Percentiles rank a stretch among this genome's conserved stretches.
Conservation (phyloP, 2,888 invertebrate genomes). For the Rhingia campestris region DNA sequence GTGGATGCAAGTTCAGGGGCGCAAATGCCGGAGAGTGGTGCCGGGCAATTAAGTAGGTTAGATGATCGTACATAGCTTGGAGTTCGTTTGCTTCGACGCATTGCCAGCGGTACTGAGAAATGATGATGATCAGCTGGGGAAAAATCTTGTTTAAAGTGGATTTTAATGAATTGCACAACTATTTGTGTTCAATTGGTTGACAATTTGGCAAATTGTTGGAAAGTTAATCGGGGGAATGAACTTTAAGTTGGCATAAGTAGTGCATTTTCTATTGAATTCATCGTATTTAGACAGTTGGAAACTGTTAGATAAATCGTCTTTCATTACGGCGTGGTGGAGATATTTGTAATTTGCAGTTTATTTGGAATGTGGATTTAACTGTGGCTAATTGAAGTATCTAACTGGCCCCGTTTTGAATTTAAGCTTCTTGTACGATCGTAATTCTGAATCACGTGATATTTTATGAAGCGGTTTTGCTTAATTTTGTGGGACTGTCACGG, state of each 20-base stretch:
- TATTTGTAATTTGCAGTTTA: no score
- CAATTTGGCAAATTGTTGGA: slow-evolving; percentile 45
- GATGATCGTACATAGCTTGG: slow-evolving; percentile 1
- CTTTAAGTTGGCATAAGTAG: neutral
- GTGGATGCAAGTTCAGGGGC: slow-evolving; percentile 42
- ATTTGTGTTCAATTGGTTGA: neutral
- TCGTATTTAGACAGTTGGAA: no score
- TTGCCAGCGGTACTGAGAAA: slow-evolving; percentile 1
- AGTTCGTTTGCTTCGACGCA: neutral
- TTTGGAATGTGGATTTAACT: no score
- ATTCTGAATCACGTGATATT: no score
- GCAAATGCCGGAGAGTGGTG: slow-evolving; percentile 21
- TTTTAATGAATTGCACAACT: slow-evolving; percentile 9
- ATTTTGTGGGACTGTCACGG: no score
- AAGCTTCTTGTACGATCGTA: no score
- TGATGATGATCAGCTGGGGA: slow-evolving; percentile 9
- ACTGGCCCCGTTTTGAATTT: no score
- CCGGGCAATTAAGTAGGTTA: slow-evolving; percentile 39
- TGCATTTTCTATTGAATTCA: no score
- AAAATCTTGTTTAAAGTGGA: slow-evolving; percentile 30
- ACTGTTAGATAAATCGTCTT: neutral
- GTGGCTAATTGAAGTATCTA: no score
- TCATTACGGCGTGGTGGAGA: no score
- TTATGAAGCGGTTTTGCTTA: no score
- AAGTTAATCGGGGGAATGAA: slow-evolving; percentile 29